These are phyloP conservation scores for Euplexia lucipara DNA, from an alignment of 2,888 invertebrate genomes.

Conservation along the genomic window DNA sequence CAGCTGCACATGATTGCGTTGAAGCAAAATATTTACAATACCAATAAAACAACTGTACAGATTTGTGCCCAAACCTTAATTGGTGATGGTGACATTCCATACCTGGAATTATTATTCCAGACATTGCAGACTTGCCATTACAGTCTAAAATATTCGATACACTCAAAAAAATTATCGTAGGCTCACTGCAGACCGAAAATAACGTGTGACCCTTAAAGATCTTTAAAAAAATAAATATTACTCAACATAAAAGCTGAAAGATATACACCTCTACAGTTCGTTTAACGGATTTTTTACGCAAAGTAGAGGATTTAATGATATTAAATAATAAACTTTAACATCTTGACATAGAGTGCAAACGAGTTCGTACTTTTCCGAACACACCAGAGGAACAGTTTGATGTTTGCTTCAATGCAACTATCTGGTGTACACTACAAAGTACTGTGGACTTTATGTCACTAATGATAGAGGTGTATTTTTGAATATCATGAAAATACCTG, in stretches of 20 bases:
- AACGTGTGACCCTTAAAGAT: not conserved
- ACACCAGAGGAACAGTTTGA: not conserved
- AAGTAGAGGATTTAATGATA: not conserved
- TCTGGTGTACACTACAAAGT: not conserved
- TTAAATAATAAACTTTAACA: conserved; percentile 11
- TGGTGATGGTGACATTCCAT: conserved; percentile 17
- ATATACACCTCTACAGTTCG: too few species aligned
- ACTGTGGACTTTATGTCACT: not conserved
- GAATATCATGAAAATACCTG: not conserved
- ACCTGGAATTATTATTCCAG: conserved; percentile 12
- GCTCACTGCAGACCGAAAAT: not conserved
- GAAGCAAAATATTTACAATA: conserved; percentile 76
- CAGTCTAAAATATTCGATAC: conserved; percentile 11
- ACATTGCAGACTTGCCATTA: not conserved
- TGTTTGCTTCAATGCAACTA: not conserved
- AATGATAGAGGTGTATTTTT: not conserved
- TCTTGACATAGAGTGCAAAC: not conserved
- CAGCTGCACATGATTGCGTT: conserved; percentile 45
- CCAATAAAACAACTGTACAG: conserved; percentile 63
- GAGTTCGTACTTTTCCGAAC: not conserved
- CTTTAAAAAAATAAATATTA: too few species aligned
- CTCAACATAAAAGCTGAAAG: too few species aligned
- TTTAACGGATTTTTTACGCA: too few species aligned
- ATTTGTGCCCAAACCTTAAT: conserved; percentile 74
- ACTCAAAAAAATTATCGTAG: conserved; percentile 12